Evolutionary conservation across 2,113 vertebrate genomes (phyloP).

Genomic region (Heterochromis multidens): DNA sequence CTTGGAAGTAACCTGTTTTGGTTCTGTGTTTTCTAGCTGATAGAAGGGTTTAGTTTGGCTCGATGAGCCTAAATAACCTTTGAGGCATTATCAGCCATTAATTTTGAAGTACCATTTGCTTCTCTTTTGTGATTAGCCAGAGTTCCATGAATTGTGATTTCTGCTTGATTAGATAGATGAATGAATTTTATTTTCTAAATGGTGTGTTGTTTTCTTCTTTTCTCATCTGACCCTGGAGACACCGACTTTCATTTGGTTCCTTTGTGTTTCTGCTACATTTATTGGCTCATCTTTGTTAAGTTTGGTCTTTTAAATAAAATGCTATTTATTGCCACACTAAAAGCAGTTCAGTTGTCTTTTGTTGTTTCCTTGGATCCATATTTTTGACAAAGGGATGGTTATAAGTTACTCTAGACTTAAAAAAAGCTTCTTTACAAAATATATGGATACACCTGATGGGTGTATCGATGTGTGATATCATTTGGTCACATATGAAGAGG

Average conservation of each 20-base stretch:
- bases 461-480: too few relatives aligned
- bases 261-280: background rate
- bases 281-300: background rate
- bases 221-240: background rate
- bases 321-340: background rate
- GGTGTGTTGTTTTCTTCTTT: background rate
- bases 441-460: too few relatives aligned
- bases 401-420: too few relatives aligned
- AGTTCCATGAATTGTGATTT: background rate
- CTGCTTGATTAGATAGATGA: background rate
- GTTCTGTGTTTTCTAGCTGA: background rate
- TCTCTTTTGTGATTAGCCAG: background rate
- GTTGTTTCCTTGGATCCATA: background rate
- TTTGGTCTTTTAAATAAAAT: background rate
- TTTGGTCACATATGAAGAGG: background rate
- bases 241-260: background rate
- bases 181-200: background rate
- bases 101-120: background rate
- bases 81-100: background rate
- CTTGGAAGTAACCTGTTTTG: background rate
- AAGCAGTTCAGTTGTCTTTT: background rate
- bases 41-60: background rate
- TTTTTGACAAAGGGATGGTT: background rate
- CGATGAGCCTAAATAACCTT: background rate
- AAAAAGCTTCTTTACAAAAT: too few relatives aligned